Evolutionary conservation across 2,113 vertebrate species (phyloP), one percentile per base, ranked within the genome.

Genomic region (Calidris pugnax): DNA sequence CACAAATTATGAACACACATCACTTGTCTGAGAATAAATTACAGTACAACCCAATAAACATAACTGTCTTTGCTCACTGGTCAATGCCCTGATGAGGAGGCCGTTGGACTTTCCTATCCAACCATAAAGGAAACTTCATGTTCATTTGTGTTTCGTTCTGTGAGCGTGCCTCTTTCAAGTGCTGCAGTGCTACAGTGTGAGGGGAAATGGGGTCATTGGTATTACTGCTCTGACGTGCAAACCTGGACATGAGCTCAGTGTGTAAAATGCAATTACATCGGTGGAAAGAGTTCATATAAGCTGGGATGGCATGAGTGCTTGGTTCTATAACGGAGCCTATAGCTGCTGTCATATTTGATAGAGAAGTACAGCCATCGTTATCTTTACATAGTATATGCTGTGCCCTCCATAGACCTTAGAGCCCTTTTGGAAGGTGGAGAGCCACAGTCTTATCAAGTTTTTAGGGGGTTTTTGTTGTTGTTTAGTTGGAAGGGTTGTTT

Each of bases 341-440:
- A 86, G 77, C 92, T 92, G 95, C 94, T 91, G 80, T 47, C 41
- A 4, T 24, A n/a, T 76, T 66, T 9, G 4, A 73, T 17, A 57
- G 19, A 50, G 94, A 69, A 87, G 20, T 69, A 77, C 91, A 89
- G 87, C 71, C 89, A 83, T 0, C 4, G 2, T 81, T 7, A 12
- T 72, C 84, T 93, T 91, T 91, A 90, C 66, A 43, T 3, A 10
- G 67, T 6, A 6, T 12, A 20, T 55, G 33, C 19, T 43, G 41
- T 73, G 35, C 59, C 68, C 89, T 93, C 84, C 89, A 73, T 77
- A 89, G 86, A 96, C 79, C 56, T 91, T 82, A 92, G 81, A 97
- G 96, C 97, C 97, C 96, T 97, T 97, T 95, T 53, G 6, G 13
- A 77, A 94, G 92, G 86, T 85, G 62, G 86, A 95, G 82, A 79